Base-by-base conservation (phyloP, 2,113 vertebrate genomes). In the Romanogobio albipinnatus region DNA sequence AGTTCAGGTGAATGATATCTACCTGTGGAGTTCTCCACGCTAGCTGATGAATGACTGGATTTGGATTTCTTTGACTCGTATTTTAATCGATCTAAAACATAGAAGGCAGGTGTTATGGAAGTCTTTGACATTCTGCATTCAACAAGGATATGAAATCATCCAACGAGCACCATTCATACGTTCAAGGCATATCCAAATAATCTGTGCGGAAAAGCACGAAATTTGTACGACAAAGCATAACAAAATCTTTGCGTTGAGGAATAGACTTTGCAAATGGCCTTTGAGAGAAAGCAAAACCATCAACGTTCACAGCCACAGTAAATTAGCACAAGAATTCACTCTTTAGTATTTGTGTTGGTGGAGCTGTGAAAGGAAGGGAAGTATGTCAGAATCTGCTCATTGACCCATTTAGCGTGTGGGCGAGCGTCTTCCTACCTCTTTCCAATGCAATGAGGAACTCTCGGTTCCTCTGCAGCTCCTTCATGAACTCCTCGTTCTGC, bases 401-500 rank as follows among this genome's bases (percentile, higher is more conserved):
- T 76, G 14, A 61, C 81, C n/a, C 3, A 13, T 79, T 74, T 29
- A 80, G 2, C 4, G 7, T 43, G 49, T 73, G 62, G 22, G 39
- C 36, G 6, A 43, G 53, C 33, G 33, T 76, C 33, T 81, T 5
- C 7, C 85, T 90, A 99, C 98, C 98, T 96, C 95, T 96, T 92
- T 99, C 98, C 81, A 99, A 93, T n/a, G 98, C 97, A 0, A 98
- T 93, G 17, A 99, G 96, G 91, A 99, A 99, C 85, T 99, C 98
- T 0, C 96, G 91, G 91, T 99, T 99, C 66, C 98, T 95, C 90
- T 99, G 98, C 79, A 99, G 94, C 90, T 99, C 98, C 90, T 93
- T 97, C 98, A 99, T 98, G 88, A 99, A 99, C 93, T 99, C 98
- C 53, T 99, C 98, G 0, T 99, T 99, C 91, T 99, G 98, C 88